Percentiles rank a stretch among this genome's conserved stretches.
phyloP scores from a whole-genome alignment of 2,888 invertebrate species.

The Diaprepes abbreviatus region DNA sequence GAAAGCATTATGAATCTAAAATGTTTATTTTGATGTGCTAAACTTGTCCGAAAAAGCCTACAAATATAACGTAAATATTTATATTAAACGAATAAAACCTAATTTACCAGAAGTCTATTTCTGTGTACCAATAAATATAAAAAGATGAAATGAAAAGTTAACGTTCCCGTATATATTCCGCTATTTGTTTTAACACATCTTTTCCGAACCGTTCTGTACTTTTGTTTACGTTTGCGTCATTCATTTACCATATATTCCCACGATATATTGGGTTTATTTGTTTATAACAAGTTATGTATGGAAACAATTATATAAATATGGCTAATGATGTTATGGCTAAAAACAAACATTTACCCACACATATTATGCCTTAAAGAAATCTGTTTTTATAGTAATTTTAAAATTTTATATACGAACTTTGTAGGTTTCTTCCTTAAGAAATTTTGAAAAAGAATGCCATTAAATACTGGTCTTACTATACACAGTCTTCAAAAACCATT shows the following conservation, averaged over 20 bases:
- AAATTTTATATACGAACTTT: too few species aligned
- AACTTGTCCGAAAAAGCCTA: constrained; percentile 1
- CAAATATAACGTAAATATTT: constrained; percentile 7
- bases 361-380: too few species aligned
- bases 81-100: neutral
- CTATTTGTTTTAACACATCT: constrained; percentile 26
- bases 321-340: neutral
- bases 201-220: constrained; percentile 7
- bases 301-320: neutral
- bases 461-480: too few species aligned
- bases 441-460: too few species aligned
- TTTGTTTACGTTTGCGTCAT: constrained; percentile 15
- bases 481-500: too few species aligned
- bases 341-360: neutral
- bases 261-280: constrained; percentile 22
- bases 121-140: constrained; percentile 12
- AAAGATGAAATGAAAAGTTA: constrained; percentile 20
- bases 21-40: constrained; percentile 3
- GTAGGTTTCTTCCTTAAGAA: too few species aligned
- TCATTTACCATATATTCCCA: constrained; percentile 22
- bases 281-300: neutral
- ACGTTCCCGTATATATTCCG: constrained; percentile 11
- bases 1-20: neutral
- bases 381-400: too few species aligned
- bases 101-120: constrained; percentile 8